Base-by-base conservation (phyloP, 2,797 vertebrate genomes). In the Clamator glandarius region DNA sequence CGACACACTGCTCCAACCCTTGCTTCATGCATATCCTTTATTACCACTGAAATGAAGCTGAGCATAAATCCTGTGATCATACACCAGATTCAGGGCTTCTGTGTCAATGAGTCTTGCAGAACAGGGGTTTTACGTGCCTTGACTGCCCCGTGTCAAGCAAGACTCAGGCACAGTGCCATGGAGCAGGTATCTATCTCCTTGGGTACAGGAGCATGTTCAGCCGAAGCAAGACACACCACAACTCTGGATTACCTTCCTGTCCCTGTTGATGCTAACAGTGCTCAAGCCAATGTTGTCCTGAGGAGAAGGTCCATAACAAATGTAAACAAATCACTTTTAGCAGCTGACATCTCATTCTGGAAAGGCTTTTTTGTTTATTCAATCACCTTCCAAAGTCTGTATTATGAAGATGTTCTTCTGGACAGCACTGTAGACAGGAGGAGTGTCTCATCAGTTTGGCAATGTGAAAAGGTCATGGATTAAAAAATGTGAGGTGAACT, bases 171-270 rank as follows among this genome's bases (percentile, higher is more conserved):
- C 6, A 3, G 11, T 20, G 31, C 20, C 9, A 6, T 0, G 5
- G 24, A 33, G 21, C 26, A 31, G 54, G 11, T 41, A 2, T 25
- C 50, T 41, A 2, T 25, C 50, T 48, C 50, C 63, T 33, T 2
- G 25, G 36, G 29, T 21, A 23, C 8, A 8, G 21, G 20, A 20
- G 31, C 10, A 11, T 1, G 0, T 9, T 15, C 54, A 25, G 26
- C 1, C 1, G 11, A 5, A 75, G n/a, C 25, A 63, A 39, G 48
- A 19, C 2, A 0, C 11, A 4, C 8, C 6, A 0, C 26, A 7
- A 33, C 4, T 20, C 62, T 50, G 70, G 26, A 12, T 69, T 54
- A 33, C 44, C 35, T 41, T 36, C 12, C 55, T 35, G 70, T 20
- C 8, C 15, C 24, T 44, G 42, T 12, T 68, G 44, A 26, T 46